Base-by-base conservation (phyloP, 2,888 invertebrate genomes). In the Melipona bicolor region DNA sequence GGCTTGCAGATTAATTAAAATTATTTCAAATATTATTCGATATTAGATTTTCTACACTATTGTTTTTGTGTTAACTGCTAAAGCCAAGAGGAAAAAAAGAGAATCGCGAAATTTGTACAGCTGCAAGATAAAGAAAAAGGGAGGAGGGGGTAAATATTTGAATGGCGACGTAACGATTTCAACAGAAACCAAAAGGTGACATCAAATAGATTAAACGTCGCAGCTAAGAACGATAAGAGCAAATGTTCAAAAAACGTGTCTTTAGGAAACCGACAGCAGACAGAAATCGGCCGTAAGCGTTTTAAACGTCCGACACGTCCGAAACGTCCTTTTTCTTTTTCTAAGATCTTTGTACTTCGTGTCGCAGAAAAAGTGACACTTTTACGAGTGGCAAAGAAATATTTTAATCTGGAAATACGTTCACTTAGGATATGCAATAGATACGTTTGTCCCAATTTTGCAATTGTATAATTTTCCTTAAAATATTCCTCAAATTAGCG, bases 241-340 rank as follows among this genome's bases (percentile, higher is more conserved):
- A 64, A 64, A 50, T 52, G 65, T 19, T 85, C 52, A 69, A 80
- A 64, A n/a, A 32, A 75, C 71, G 49, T 75, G 61, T 69, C 85
- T 74, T 75, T 77, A 54, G 36, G 72, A 69, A 81, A 79, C 50
- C 56, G 64, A 27, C 27, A 59, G 68, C 65, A 50, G 24, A 79
- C 65, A 65, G 43, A 76, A 76, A 85, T 62, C 73, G 13, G 27
- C 79, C 43, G 21, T 62, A 54, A 77, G 54, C 64, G 43, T 77
- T 77, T 77, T 43, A 67, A 65, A 61, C n/a, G 67, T 13, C 50
- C 27, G n/a, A 43, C 32, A 74, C 27, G 27, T 27, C 32, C 4
- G 32, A 4, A 32, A 32, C 32, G 32, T 43, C 2, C 71, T 86
- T 77, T 69, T 64, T 69, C 24, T 71, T 77, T 32, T 49, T 50